Evolutionary conservation across 2,888 invertebrate genomes (phyloP).

Genomic region (Tachina fera): DNA sequence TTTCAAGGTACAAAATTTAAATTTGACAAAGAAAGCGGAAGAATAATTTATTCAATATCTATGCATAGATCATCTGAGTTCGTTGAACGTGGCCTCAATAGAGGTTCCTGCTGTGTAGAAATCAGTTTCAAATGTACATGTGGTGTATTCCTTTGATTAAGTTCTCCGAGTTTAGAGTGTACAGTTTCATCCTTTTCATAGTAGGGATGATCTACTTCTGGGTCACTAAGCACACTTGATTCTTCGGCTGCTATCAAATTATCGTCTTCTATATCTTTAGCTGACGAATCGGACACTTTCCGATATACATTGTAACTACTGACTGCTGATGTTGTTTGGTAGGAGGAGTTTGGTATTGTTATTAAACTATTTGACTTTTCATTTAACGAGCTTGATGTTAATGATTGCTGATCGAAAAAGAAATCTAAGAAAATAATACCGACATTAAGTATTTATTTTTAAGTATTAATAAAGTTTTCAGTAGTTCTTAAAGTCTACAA

Average conservation of each 20-base stretch:
- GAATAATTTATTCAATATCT: slow-evolving; percentile 57
- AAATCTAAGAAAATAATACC: slow-evolving; percentile 76
- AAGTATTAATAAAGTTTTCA: neutral
- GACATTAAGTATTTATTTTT: neutral
- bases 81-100: slow-evolving; percentile 23
- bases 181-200: slow-evolving; percentile 58
- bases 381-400: slow-evolving; percentile 67
- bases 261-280: slow-evolving; percentile 70
- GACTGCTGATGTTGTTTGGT: slow-evolving; percentile 33
- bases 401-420: slow-evolving; percentile 80
- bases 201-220: slow-evolving; percentile 77
- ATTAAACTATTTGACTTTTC: slow-evolving; percentile 53
- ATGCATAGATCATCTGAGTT: slow-evolving; percentile 56
- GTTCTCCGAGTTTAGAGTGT: slow-evolving; percentile 8
- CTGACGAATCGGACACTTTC: slow-evolving; percentile 48
- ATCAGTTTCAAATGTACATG: slow-evolving; percentile 57
- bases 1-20: slow-evolving; percentile 26
- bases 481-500: neutral
- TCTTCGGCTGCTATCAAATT: slow-evolving; percentile 73
- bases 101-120: slow-evolving; percentile 54
- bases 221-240: slow-evolving; percentile 76
- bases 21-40: slow-evolving; percentile 15
- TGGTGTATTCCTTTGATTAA: slow-evolving; percentile 48
- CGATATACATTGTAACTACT: slow-evolving; percentile 53
- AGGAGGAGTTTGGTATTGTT: slow-evolving; percentile 46